Conservation (phyloP, 1,140 invertebrate species). For the Caerostris extrusa region DNA sequence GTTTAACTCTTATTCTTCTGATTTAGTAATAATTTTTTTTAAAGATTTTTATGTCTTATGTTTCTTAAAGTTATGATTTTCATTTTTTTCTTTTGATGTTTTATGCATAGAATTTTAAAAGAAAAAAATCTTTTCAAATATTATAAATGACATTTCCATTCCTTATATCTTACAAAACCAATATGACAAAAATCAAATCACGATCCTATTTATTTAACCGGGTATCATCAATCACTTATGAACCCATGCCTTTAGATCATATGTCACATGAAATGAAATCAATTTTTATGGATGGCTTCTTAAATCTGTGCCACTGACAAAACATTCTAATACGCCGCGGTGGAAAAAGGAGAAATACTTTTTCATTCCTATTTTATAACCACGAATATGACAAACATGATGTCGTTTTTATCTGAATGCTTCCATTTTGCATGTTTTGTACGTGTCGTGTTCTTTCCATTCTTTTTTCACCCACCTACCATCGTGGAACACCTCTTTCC, state of each 20-base stretch:
- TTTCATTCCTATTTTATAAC: neutral
- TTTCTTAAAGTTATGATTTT: too few relatives aligned
- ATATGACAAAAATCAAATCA: neutral
- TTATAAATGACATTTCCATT: neutral
- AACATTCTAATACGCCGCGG: neutral
- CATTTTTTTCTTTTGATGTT: too few relatives aligned
- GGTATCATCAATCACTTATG: neutral
- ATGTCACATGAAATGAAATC: neutral
- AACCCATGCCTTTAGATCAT: neutral
- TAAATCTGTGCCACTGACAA: neutral
- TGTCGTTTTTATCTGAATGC: neutral
- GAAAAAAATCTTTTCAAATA: neutral
- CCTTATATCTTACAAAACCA: neutral
- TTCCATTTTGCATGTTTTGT: neutral
- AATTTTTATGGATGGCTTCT: neutral
- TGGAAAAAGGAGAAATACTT: neutral
- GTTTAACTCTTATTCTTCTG: too few relatives aligned
- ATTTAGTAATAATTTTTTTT: too few relatives aligned
- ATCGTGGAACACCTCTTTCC: neutral
- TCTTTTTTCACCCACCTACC: neutral
- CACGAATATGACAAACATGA: neutral
- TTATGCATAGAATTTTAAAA: too few relatives aligned
- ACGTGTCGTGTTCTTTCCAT: neutral
- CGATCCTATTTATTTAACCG: neutral
- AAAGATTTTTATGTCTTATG: too few relatives aligned